Evolutionary conservation across 2,888 invertebrate genomes (phyloP), one percentile per base, ranked within the genome.

Genomic region (Drosophila anceps): DNA sequence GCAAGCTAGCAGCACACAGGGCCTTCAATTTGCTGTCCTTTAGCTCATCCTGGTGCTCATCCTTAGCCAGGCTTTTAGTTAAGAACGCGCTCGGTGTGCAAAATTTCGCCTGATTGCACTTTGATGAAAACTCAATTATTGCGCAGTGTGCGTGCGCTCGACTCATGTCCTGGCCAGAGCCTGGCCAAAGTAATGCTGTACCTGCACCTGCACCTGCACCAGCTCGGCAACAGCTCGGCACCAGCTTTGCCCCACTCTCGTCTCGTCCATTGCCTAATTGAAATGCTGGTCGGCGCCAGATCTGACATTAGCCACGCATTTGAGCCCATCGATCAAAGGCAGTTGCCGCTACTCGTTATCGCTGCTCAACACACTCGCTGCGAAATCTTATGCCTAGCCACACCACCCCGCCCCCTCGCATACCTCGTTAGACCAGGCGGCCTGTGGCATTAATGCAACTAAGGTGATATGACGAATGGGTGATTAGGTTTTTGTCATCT

Each of bases 41-140:
- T 55, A 39, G 53, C 62, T 55, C 74, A 79, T 73, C 65, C 50
- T 62, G 64, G 54, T 50, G 43, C 29, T 61, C 66, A 54, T 64
- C 66, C 51, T 44, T 70, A 58, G 27, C 18, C 43, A 54, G 69
- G 72, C 86, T 85, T 89, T 84, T 89, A 82, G 86, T 84, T 89
- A 87, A 89, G 88, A 90, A 88, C 90, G 90, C 84, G 77, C 68
- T 84, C 75, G 82, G 90, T 88, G 88, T 88, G 86, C 82, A 82
- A 88, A 88, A 88, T 86, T 78, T 90, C 86, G 79, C 82, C 87
- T 88, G 88, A 88, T 88, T 90, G 90, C 88, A 74, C 90, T 88
- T 90, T 90, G 90, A 90, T 88, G 88, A 88, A 88, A 88, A 88
- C 90, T 88, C 86, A 88, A 88, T 88, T 88, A 88, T 88, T 85